Evolutionary conservation across 2,113 vertebrate species (phyloP), one percentile per base, ranked within the genome.

Genomic region (Trinectes maculatus): DNA sequence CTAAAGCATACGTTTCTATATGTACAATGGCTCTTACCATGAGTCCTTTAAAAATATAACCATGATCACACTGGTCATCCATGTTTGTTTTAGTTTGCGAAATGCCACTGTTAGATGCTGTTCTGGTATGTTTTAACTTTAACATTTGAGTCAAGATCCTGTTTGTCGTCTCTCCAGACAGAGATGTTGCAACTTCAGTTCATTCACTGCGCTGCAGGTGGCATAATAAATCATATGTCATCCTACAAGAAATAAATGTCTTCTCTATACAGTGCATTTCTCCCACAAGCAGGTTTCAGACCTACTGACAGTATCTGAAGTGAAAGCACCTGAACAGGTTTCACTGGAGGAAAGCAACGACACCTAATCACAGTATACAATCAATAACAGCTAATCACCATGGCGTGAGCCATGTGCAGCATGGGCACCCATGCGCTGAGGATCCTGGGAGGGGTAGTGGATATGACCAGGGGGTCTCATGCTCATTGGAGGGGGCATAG

Each of bases 361-460:
- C 21, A 42, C 15, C 29, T 24, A 49, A 64, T 53, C 15, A 44
- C 64, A 69, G 44, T 28, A 19, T 5, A 3, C 43, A 37, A 56
- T 63, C 44, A 43, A 40, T 1, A 13, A 60, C 34, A 1, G 25
- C 69, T 87, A 95, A 59, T 91, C 95, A 42, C 91, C 93, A 69
- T 96, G 95, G 39, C 95, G 95, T 15, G 94, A 89, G 0, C 84
- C 87, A 1, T 89, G 90, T 22, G 95, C 94, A 1, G 95, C 94
- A 2, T 97, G 96, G 51, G 96, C 96, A 2, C 96, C 97, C 96
- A 98, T 98, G 74, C 96, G 93, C 89, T 98, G 96, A 68, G 97
- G 96, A 80, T 99, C 96, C 90, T 99, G 96, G 76, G 97, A 98
- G 0, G 96, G 96, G 61, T 98, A 99, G 82, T 98, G 96, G 83